Conservation (phyloP, 2,113 vertebrate species). For the Taxidea taxus region DNA sequence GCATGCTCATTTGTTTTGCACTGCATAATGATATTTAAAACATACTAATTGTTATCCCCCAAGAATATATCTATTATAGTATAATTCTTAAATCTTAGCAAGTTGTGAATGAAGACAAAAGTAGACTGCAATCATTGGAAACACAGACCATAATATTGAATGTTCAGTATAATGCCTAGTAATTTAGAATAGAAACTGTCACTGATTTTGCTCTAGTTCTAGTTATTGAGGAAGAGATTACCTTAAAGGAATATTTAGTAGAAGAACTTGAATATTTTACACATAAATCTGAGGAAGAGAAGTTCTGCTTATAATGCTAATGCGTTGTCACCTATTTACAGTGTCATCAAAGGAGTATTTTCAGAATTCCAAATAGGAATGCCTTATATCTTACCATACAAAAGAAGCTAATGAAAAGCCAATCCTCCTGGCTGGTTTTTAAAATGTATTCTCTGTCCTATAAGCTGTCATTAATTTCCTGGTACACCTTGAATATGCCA, state of each 20-base stretch:
- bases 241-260: background rate
- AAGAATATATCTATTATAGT: background rate
- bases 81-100: background rate
- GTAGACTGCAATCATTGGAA: background rate
- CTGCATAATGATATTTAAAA: background rate
- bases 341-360: background rate
- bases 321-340: background rate
- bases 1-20: background rate
- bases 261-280: background rate
- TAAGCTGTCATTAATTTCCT: slow-evolving; percentile 26
- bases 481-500: slow-evolving; percentile 61
- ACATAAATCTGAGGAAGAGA: background rate
- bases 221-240: background rate
- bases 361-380: background rate
- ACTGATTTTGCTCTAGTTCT: background rate
- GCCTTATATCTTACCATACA: background rate
- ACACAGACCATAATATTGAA: background rate
- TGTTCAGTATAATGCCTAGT: background rate
- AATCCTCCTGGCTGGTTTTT: background rate
- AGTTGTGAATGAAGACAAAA: background rate
- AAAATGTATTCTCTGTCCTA: slow-evolving; percentile 30
- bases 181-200: background rate
- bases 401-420: background rate
- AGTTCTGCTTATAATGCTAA: background rate
- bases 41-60: background rate